Conservation (phyloP, 2,113 vertebrate species). For the Madoqua kirkii region DNA sequence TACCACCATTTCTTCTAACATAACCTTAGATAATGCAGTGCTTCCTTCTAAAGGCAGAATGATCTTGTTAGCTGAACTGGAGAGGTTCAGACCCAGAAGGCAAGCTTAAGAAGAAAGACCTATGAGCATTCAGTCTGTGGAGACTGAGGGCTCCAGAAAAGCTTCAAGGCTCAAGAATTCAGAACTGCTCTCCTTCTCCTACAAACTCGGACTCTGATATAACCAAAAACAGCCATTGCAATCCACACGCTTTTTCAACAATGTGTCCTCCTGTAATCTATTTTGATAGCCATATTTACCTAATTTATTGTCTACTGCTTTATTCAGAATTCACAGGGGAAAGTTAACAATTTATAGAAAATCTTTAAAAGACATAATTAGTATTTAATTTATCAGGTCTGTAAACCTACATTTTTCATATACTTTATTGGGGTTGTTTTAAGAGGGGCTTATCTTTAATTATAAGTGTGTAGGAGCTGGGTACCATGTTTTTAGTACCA, state of each 20-base stretch:
- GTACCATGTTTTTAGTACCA: neutral
- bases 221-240: neutral
- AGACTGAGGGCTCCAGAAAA: neutral
- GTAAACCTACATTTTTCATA: neutral
- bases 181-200: neutral
- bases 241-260: neutral
- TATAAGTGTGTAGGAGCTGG: neutral
- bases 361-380: neutral
- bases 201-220: neutral
- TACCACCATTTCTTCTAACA: neutral
- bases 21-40: neutral
- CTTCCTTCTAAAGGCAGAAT: neutral
- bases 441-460: neutral
- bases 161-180: neutral
- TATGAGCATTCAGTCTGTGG: neutral
- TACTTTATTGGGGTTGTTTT: neutral
- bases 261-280: neutral
- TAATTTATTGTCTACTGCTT: neutral
- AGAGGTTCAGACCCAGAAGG: neutral
- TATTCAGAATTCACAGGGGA: neutral
- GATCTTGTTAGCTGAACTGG: neutral
- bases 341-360: neutral
- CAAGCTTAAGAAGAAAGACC: neutral
- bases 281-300: neutral
- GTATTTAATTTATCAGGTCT: neutral